These are phyloP conservation scores for Chamaea fasciata DNA, from an alignment of 2,113 vertebrate species.

Conservation along the genomic window DNA sequence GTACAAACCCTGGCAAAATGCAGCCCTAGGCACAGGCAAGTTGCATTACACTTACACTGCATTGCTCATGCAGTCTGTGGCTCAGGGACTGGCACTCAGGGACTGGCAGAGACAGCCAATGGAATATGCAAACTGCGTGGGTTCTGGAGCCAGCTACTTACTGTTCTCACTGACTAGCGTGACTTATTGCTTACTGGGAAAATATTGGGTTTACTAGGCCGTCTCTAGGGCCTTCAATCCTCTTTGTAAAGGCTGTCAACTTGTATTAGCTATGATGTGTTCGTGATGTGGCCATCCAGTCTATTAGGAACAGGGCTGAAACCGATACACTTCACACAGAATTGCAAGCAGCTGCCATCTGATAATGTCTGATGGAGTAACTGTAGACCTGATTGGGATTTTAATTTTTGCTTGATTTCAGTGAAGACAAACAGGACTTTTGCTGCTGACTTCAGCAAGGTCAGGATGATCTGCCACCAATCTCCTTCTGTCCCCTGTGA, in stretches of 20 bases:
- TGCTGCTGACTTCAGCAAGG: constrained; percentile 34
- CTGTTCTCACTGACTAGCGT: background rate
- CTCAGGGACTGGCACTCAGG: background rate
- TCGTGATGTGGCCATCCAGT: background rate
- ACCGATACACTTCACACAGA: background rate
- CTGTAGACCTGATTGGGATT: constrained; percentile 3
- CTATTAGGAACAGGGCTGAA: background rate
- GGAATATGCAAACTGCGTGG: background rate
- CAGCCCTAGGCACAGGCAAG: background rate
- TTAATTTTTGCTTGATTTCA: constrained; percentile 35
- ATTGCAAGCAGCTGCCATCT: background rate
- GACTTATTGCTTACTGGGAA: background rate
- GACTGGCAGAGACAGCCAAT: background rate
- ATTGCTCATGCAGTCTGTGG: background rate
- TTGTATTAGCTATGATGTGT: background rate
- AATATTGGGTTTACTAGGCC: background rate
- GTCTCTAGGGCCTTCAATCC: background rate
- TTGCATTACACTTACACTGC: background rate
- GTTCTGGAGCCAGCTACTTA: background rate
- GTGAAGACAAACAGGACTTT: constrained; percentile 8
- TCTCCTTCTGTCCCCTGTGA: background rate
- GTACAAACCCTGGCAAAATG: background rate
- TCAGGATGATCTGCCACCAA: constrained; percentile 3
- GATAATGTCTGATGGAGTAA: background rate
- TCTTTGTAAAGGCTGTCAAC: background rate